Percentiles rank a stretch among this genome's conserved stretches.
phyloP scores from a whole-genome alignment of 2,888 invertebrate genomes.

The Melikaiella ostensackeni region DNA sequence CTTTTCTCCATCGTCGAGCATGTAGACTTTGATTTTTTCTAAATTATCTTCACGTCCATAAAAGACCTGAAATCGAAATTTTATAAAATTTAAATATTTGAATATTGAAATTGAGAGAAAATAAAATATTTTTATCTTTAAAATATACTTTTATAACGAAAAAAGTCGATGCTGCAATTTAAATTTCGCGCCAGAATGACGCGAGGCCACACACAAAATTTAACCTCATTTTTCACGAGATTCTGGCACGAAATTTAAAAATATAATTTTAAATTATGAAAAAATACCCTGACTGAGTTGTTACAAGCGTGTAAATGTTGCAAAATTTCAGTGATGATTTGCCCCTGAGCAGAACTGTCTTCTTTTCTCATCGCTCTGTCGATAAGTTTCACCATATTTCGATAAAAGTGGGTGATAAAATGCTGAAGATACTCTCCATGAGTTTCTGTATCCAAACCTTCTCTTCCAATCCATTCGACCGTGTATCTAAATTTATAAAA shows the following conservation, averaged over 20 bases:
- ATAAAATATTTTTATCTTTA: no score
- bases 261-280: background rate
- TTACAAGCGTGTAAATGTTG: conserved; percentile 97
- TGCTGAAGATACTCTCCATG: conserved; percentile 96
- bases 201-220: no score
- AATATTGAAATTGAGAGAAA: no score
- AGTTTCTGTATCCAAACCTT: conserved; percentile 94
- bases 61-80: conserved; percentile 82
- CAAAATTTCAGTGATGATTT: conserved; percentile 94
- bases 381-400: conserved; percentile 93
- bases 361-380: conserved; percentile 97
- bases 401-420: conserved; percentile 96
- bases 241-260: background rate
- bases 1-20: conserved; percentile 90
- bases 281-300: conserved; percentile 88
- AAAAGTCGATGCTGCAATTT: background rate
- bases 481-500: conserved; percentile 83
- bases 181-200: background rate
- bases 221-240: background rate
- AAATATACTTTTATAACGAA: no score
- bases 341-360: conserved; percentile 95
- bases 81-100: no score
- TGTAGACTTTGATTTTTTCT: conserved; percentile 87
- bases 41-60: conserved; percentile 94
- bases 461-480: conserved; percentile 98